Evolutionary conservation across 2,797 vertebrate species (phyloP), one percentile per base, ranked within the genome.

Genomic region (Muraenolepis orangiensis): DNA sequence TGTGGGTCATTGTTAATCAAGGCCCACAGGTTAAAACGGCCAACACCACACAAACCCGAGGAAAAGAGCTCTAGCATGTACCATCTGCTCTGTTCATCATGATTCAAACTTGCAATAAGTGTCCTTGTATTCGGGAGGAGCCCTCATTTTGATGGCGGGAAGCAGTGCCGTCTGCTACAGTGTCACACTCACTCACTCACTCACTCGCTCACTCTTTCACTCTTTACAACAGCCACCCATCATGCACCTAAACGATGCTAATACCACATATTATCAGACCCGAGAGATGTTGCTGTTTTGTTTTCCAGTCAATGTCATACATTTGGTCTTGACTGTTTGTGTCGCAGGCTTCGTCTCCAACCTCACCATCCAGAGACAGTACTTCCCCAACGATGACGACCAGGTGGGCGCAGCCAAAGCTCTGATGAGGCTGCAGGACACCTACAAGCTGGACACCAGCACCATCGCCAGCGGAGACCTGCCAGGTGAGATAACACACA

Each of bases 381-480:
- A 94, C 83, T 98, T 99, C 80, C 97, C 97, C 0, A 96, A 92
- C 4, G 96, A 98, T 0, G 95, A 97, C 28, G 97, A 99, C 82
- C 96, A 98, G 90, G 93, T 88, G 0, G 97, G 97, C 1, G 97
- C 96, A 14, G 97, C 96, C 68, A 98, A 95, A 90, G 97, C 97
- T 40, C 92, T 99, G 14, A 82, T 96, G 81, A 86, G 97, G 71
- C 95, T 99, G 26, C 95, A 97, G 87, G 97, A 99, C 90, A 97
- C 96, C 0, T 99, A 99, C 82, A 90, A 95, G 61, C 91, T 99
- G 83, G 95, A 96, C 77, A 95, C 97, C 34, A 86, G 95, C 46
- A 93, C 90, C 23, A 94, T 99, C 38, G 93, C 97, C 2, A 94
- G 87, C 1, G 97, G 97, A 7, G 85, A 93, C 78, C 93, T 98